Conservation (phyloP, 2,113 vertebrate genomes). For the Raja brachyura region DNA sequence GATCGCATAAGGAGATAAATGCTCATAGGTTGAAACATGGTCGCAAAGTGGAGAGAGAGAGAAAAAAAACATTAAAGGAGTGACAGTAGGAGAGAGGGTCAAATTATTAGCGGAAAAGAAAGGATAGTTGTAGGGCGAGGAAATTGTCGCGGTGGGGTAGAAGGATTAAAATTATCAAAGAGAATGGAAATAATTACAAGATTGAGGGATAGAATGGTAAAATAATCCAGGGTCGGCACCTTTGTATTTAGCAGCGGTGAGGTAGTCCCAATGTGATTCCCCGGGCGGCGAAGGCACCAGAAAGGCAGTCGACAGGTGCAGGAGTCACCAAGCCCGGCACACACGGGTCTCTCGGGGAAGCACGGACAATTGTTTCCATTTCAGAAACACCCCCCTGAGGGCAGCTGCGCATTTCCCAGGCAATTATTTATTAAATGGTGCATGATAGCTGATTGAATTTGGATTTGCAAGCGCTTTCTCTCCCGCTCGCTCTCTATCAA, state of each 20-base stretch:
- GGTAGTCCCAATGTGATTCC: background rate
- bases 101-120: background rate
- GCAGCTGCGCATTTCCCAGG: constrained; percentile 62
- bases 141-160: background rate
- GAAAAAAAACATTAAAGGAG: background rate
- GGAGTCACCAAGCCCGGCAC: background rate
- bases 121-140: background rate
- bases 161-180: background rate
- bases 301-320: constrained; percentile 15
- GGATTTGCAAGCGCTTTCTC: background rate
- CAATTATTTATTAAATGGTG: constrained; percentile 61
- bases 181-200: background rate
- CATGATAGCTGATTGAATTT: constrained; percentile 39
- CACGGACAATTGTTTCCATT: constrained; percentile 71
- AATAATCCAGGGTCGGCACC: background rate
- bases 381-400: constrained; percentile 76
- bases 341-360: constrained; percentile 49
- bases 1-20: background rate
- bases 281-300: background rate
- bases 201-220: background rate
- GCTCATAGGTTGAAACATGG: background rate
- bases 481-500: constrained; percentile 37
- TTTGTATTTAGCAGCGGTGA: background rate
- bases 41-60: background rate
- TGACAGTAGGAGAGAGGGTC: background rate